Evolutionary conservation across 2,797 vertebrate genomes (phyloP).

Genomic region (Pangasius mekongensis): DNA sequence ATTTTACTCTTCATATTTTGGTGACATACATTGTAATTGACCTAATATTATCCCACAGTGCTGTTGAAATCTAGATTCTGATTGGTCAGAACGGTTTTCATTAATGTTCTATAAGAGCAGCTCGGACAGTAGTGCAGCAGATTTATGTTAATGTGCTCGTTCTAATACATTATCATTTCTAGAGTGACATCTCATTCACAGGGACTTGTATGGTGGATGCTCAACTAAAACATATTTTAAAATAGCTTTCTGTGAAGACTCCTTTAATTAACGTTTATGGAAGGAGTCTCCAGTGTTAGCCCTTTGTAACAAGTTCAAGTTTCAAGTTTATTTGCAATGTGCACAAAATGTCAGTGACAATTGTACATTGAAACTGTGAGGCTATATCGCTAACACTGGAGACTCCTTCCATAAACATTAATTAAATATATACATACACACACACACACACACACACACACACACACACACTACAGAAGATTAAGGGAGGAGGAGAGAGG

Average conservation of each 20-base stretch:
- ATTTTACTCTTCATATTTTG: neutral
- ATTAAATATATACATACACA: no score
- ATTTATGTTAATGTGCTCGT: neutral
- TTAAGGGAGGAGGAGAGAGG: no score
- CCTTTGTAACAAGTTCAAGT: neutral
- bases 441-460: no score
- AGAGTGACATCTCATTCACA: neutral
- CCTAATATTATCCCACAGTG: neutral
- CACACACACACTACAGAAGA: no score
- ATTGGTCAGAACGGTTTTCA: neutral
- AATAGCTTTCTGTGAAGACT: neutral
- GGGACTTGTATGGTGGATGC: neutral
- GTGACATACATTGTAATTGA: neutral
- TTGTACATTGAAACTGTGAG: no score
- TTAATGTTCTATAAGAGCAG: neutral
- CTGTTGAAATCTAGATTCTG: neutral
- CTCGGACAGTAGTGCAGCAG: no score
- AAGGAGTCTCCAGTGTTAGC: neutral
- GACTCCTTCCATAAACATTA: no score
- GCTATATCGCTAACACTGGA: no score
- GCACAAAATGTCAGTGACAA: no score
- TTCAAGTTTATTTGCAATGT: no score
- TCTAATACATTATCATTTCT: neutral
- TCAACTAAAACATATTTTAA: neutral
- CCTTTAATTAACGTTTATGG: neutral